A percentile compares a stretch with the other conserved stretches of the same genome.
Evolutionary conservation across 1,140 invertebrate genomes (phyloP).

Genomic region (Zaprionus gabonicus): DNA sequence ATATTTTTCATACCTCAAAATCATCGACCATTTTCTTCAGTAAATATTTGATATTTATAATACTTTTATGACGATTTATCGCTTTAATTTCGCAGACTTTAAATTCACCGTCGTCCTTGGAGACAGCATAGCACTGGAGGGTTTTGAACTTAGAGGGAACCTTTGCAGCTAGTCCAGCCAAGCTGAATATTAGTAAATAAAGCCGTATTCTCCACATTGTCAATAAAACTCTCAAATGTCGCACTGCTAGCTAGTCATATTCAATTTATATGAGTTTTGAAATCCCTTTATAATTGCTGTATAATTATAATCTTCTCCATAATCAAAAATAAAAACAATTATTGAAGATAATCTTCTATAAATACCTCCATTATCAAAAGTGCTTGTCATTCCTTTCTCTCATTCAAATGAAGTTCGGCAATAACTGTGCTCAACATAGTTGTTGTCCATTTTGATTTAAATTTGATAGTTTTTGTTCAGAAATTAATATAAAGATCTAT

Average conservation of each 20-base stretch:
- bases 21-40: not conserved
- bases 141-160: constrained; percentile 22
- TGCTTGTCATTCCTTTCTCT: no score
- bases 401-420: no score
- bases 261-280: not conserved
- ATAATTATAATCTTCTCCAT: not conserved
- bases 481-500: no score
- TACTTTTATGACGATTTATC: constrained; percentile 20
- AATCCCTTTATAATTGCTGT: not conserved
- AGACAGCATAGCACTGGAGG: constrained; percentile 1
- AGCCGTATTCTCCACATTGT: not conserved
- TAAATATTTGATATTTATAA: not conserved
- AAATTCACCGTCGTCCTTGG: constrained; percentile 1
- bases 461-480: no score
- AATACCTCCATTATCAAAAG: not conserved
- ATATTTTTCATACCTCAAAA: not conserved
- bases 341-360: not conserved
- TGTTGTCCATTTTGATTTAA: no score
- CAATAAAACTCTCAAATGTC: not conserved
- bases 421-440: not conserved
- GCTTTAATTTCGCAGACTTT: constrained; percentile 30
- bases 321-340: not conserved
- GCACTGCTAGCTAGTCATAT: not conserved
- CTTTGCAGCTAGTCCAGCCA: not conserved
- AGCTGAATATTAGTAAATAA: not conserved